A percentile compares a stretch with the other conserved stretches of the same genome.
These are phyloP conservation scores for Ceratotherium simum DNA, from an alignment of 2,113 vertebrate species.

Conservation along the genomic window DNA sequence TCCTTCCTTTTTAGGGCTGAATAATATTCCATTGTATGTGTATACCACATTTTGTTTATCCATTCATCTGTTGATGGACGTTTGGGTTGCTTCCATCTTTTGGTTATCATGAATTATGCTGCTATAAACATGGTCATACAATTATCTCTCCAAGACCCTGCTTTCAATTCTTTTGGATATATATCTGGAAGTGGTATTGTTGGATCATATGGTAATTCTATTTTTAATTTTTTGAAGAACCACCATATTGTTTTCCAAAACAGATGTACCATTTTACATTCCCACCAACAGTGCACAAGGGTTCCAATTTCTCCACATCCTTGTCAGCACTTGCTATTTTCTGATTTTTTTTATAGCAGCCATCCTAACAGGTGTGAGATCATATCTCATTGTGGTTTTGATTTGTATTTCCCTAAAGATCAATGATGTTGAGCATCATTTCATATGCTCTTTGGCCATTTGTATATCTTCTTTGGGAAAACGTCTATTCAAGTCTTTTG, in stretches of 20 bases:
- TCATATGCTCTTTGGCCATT: not conserved
- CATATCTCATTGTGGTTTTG: not conserved
- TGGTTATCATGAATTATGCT: not conserved
- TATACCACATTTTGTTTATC: not conserved
- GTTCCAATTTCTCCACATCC: not conserved
- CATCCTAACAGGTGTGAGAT: not conserved
- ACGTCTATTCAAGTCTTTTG: not conserved
- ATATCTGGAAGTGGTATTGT: not conserved
- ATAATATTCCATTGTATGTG: not conserved
- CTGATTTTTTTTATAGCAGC: not conserved
- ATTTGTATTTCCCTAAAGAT: not conserved
- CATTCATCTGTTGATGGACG: not conserved
- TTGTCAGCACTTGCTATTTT: not conserved
- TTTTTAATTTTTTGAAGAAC: slow-evolving; percentile 16
- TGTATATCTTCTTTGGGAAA: not conserved
- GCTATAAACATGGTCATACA: not conserved
- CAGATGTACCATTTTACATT: not conserved
- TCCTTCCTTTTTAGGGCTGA: not conserved
- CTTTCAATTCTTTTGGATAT: not conserved
- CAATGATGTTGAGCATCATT: not conserved
- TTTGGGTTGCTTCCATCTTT: not conserved
- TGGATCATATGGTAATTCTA: not conserved
- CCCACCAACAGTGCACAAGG: not conserved
- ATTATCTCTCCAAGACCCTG: not conserved
- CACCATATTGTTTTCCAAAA: not conserved